Conservation (phyloP, 37 sponge, comb jelly and placozoan genomes). For the Mnemiopsis leidyi region DNA sequence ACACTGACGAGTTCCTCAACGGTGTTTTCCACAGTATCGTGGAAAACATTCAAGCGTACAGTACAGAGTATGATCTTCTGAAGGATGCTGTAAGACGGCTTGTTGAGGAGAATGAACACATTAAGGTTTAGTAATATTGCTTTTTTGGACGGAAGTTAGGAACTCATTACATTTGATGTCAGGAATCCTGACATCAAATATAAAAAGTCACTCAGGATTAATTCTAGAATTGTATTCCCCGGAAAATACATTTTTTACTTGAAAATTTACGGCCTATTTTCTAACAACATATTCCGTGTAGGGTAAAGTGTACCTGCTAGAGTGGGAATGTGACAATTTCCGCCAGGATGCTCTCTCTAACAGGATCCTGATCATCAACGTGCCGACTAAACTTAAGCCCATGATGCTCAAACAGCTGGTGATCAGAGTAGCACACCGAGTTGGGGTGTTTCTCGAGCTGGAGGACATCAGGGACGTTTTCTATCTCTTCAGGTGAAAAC, state of each 20-base stretch:
- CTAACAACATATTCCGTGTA: too few species aligned
- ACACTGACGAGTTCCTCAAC: conserved; percentile 7
- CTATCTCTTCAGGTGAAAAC: conserved; percentile 40
- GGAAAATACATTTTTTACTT: too few species aligned
- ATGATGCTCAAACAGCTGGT: not conserved
- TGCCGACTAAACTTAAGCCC: conserved; percentile 19
- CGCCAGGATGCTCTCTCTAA: not conserved
- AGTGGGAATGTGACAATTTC: conserved; percentile 22
- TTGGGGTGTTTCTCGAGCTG: not conserved
- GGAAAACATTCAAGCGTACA: not conserved
- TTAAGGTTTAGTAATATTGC: not conserved
- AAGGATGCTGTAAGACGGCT: not conserved
- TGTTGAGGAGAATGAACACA: not conserved
- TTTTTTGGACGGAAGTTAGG: too few species aligned
- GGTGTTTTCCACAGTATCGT: not conserved
- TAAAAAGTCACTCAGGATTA: too few species aligned
- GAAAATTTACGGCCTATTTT: too few species aligned
- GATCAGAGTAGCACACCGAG: not conserved
- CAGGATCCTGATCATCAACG: conserved; percentile 54
- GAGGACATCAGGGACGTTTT: conserved; percentile 23
- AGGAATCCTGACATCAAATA: too few species aligned
- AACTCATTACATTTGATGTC: too few species aligned
- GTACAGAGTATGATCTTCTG: not conserved
- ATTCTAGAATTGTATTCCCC: too few species aligned
- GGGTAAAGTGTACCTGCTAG: not conserved